Base-by-base conservation (phyloP, 2,888 invertebrate species). In the Aradus depressus region DNA sequence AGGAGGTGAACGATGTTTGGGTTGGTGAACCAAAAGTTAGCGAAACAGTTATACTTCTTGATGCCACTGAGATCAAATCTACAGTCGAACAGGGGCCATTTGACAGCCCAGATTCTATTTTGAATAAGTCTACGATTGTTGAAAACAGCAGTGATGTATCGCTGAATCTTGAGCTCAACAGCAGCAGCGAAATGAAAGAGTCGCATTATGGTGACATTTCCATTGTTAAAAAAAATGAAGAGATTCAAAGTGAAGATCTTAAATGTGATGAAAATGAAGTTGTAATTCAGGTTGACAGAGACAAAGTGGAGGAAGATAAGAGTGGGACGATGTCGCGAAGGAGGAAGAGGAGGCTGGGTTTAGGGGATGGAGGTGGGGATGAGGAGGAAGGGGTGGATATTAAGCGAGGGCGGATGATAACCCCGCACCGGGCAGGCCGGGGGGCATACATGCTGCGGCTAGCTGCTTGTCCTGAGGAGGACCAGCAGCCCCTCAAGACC, bases 231-330 rank as follows among this genome's bases (percentile, higher is more conserved):
- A 26, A 41, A 2, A 28, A 42, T 25, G 42, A 42, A 42, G 16
- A 42, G 28, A 22, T 42, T 18, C 12, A 26, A 26, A 25, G 18
- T 25, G 47, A 47, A 26, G 19, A 16, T 14, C 6, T 47, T 14
- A 34, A 47, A 19, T 47, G 47, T 26, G 25, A 47, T 35, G 47
- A 47, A 19, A 47, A 25, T 14, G 47, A 47, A 42, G 14, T 42
- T 3, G 42, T n/a, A n/a, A 4, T 2, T 25, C 25, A 42, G 25
- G 42, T 18, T 16, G 42, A 42, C 3, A 42, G 28, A 12, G 42
- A 42, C 2, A 18, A 26, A 8, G 42, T 26, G 2, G 42, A 42
- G 22, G 42, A 42, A 42, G 38, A 38, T 6, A 38, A 4, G 10
- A 4, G 3, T 16, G 38, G 16, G 3, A 38, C 21, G 18, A 4